Conservation (phyloP, 2,113 vertebrate species). For the Rutilus rutilus region DNA sequence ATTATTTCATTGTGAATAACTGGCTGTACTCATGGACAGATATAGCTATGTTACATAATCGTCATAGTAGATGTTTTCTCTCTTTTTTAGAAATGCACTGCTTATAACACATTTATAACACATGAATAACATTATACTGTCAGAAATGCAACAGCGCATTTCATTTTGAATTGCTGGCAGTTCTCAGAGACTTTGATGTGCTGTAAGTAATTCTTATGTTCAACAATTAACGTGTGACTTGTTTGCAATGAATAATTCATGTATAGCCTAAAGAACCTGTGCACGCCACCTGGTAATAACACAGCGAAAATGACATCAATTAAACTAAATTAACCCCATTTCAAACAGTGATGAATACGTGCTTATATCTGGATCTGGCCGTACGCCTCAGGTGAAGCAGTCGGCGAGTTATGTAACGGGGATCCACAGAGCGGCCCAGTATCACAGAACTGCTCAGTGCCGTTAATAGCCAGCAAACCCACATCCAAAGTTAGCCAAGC, state of each 20-base stretch:
- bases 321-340: background rate
- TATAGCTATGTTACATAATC: too few relatives aligned
- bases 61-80: too few relatives aligned
- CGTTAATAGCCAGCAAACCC: slow-evolving; percentile 57
- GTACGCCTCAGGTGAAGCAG: slow-evolving; percentile 33
- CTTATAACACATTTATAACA: too few relatives aligned
- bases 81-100: too few relatives aligned
- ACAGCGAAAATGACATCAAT: background rate
- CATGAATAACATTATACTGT: background rate
- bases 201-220: background rate
- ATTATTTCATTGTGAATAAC: too few relatives aligned
- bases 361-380: background rate
- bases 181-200: background rate
- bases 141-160: background rate
- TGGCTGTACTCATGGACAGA: too few relatives aligned
- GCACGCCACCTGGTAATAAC: background rate
- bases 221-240: slow-evolving; percentile 5
- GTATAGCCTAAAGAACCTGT: background rate
- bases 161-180: background rate
- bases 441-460: slow-evolving; percentile 24
- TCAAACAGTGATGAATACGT: background rate
- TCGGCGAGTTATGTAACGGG: slow-evolving; percentile 45
- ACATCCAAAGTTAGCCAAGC: slow-evolving; percentile 52
- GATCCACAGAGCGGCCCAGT: slow-evolving; percentile 21
- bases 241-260: slow-evolving; percentile 10